These are phyloP conservation scores for Hippoglossus hippoglossus DNA, from an alignment of 2,797 vertebrate genomes.

Conservation along the genomic window DNA sequence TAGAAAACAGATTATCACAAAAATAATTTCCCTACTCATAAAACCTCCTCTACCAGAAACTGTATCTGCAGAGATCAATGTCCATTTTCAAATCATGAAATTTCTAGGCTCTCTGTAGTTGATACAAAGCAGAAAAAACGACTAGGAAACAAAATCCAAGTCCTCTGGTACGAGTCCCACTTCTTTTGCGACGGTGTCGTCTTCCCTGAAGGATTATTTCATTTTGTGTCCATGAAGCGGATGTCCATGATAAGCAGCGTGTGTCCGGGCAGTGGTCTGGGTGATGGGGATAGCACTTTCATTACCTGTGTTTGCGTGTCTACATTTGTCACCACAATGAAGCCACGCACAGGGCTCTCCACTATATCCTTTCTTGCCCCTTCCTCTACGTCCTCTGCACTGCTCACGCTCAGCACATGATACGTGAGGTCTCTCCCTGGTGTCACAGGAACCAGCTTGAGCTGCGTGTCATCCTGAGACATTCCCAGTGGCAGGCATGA, in stretches of 20 bases:
- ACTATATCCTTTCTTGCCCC: slow-evolving; percentile 78
- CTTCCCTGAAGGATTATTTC: slow-evolving; percentile 11
- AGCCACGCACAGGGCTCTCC: slow-evolving; percentile 90
- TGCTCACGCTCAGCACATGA: slow-evolving; percentile 95
- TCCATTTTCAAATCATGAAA: not conserved
- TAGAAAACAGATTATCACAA: slow-evolving; percentile 39
- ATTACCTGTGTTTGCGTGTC: slow-evolving; percentile 94
- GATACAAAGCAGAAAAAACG: slow-evolving; percentile 20
- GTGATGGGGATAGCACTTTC: slow-evolving; percentile 94
- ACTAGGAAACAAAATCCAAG: not conserved
- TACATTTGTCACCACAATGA: slow-evolving; percentile 95
- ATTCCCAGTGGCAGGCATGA: slow-evolving; percentile 97
- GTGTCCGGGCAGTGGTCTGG: slow-evolving; percentile 93
- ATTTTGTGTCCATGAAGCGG: slow-evolving; percentile 97
- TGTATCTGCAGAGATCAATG: not conserved
- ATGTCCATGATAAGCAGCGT: slow-evolving; percentile 99
- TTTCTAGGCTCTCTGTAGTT: not conserved
- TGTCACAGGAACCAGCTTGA: slow-evolving; percentile 96
- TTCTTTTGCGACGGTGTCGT: not conserved
- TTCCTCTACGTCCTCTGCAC: slow-evolving; percentile 84
- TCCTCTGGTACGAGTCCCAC: not conserved
- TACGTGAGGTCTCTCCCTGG: slow-evolving; percentile 97
- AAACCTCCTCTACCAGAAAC: slow-evolving; percentile 26
- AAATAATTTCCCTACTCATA: slow-evolving; percentile 21
- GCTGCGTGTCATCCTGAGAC: slow-evolving; percentile 98